Base-by-base conservation (phyloP, 2,797 vertebrate species). In the Acipenser transmontanus region DNA sequence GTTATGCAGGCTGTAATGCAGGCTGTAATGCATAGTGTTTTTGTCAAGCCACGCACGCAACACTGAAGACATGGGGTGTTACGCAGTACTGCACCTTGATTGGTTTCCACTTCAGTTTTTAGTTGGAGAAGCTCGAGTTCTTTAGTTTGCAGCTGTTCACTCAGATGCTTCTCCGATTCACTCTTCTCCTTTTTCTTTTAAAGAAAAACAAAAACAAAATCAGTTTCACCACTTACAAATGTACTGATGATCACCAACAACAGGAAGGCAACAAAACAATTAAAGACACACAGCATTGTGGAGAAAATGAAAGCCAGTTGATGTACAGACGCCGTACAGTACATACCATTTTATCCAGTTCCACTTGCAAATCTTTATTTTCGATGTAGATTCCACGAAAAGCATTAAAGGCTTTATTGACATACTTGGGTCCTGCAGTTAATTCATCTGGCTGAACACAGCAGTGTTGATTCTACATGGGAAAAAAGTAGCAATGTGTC, bases 381-480 rank as follows among this genome's bases (percentile, higher is more conserved):
- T 99, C 94, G 50, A 99, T 95, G 81, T 95, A 98, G 83, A 95
- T 94, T 61, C 95, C 95, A 57, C 95, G 84, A 69, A 95, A 99
- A 13, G 94, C 96, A 63, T 93, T 94, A 83, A 95, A 99, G 1
- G 96, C 97, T 78, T 95, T 97, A 74, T 98, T 98, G 48, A 99
- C 94, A 72, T 97, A 92, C 75, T 89, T 86, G 13, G 89, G 88
- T 54, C 91, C 89, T 65, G 87, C 82, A 13, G 90, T 80, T 63
- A 85, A 83, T 11, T 88, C 86, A 59, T 92, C 89, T 7, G 90
- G 86, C 65, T 80, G 84, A 69, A 86, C 4, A 4, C 34, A 34
- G 34, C 34, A 34, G 34, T 34, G 2, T 34, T 34, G 34, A 34
- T 34, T 34, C 34, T 34, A 34, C 4, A 34, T 34, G 34, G 34